phyloP scores from a whole-genome alignment of 2,113 vertebrate genomes.

The Benthochromis sp. region DNA sequence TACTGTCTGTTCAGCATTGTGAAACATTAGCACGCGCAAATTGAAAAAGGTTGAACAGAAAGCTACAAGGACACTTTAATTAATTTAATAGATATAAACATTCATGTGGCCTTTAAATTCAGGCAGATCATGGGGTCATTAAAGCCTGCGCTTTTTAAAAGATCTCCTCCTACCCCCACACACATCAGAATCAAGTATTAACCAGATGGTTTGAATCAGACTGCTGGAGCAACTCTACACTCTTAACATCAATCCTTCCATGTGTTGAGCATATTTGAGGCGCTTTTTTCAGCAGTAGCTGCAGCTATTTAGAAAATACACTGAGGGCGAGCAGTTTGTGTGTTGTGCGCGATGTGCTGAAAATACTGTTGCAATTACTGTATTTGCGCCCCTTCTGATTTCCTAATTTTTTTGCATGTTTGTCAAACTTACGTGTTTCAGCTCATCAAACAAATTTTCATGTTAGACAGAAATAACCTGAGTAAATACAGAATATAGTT shows the following conservation, averaged over 20 bases:
- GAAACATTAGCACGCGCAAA: neutral
- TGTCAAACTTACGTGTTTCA: neutral
- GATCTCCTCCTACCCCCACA: neutral
- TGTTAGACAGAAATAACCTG: neutral
- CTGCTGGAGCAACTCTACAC: neutral
- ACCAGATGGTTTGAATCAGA: slow-evolving; percentile 40
- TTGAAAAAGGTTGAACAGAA: neutral
- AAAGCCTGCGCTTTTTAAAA: neutral
- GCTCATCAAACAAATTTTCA: neutral
- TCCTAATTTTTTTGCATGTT: neutral
- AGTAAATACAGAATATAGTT: neutral
- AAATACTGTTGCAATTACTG: neutral
- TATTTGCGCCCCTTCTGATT: neutral
- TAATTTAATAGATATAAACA: neutral
- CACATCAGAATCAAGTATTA: neutral
- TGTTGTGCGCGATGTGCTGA: neutral
- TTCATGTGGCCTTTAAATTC: neutral
- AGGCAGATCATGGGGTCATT: neutral
- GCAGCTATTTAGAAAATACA: neutral
- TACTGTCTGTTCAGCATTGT: neutral
- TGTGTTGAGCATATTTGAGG: neutral
- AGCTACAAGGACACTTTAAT: neutral
- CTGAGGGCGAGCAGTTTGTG: neutral
- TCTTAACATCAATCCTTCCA: neutral
- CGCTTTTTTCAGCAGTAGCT: neutral